Conservation (phyloP, 1,140 invertebrate genomes). For the Trichonephila clavata region DNA sequence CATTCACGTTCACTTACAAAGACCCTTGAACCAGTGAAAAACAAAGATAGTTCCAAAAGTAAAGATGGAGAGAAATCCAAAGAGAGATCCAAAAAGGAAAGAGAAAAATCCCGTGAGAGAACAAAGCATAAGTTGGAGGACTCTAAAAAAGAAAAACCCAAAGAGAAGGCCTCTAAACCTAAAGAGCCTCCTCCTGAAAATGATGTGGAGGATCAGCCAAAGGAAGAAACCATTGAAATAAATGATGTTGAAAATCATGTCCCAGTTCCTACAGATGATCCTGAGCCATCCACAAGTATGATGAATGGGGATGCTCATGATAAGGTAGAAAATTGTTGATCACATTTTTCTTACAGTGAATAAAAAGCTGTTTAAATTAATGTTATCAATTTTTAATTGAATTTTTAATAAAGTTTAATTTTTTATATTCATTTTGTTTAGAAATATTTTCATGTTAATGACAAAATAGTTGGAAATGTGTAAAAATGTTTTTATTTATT, state of each 20-base stretch:
- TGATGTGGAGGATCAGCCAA: background rate
- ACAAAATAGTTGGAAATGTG: no score
- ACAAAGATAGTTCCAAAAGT: slow-evolving; percentile 46
- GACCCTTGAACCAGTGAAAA: slow-evolving; percentile 69
- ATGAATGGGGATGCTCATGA: slow-evolving; percentile 53
- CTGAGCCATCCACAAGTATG: slow-evolving; percentile 61
- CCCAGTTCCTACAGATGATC: background rate
- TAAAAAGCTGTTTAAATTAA: background rate
- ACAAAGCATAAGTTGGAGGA: slow-evolving; percentile 61
- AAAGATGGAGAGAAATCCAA: slow-evolving; percentile 45
- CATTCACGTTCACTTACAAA: slow-evolving; percentile 64
- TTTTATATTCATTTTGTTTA: no score
- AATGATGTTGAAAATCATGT: slow-evolving; percentile 47
- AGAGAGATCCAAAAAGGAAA: slow-evolving; percentile 42
- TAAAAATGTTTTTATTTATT: no score
- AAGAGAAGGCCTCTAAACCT: slow-evolving; percentile 25
- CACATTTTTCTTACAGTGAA: no score
- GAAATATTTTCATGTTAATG: no score
- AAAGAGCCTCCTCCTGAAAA: slow-evolving; percentile 35
- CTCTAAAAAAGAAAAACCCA: slow-evolving; percentile 40
- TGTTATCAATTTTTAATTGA: no score
- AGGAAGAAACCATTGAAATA: background rate
- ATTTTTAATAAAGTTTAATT: no score
- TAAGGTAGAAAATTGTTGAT: background rate
- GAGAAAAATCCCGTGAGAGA: slow-evolving; percentile 56